phyloP scores from a whole-genome alignment of 2,888 invertebrate species.

The Incurvaria masculella region DNA sequence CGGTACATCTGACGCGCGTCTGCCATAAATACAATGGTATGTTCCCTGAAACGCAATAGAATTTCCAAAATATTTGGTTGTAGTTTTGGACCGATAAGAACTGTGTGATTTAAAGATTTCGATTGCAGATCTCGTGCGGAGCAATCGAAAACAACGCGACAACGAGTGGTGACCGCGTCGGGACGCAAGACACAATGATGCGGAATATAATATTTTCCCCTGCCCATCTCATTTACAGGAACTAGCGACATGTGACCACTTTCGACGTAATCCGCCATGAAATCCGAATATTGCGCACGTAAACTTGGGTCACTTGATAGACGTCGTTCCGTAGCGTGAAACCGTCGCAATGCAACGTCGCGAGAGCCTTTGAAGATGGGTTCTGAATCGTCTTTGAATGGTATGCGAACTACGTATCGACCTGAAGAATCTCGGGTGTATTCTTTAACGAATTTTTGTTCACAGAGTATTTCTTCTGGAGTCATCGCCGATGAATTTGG shows the following conservation, averaged over 20 bases:
- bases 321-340: slow-evolving; percentile 1
- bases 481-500: not conserved
- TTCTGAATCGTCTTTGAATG: not conserved
- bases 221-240: not conserved
- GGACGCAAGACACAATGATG: not conserved
- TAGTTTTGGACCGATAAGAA: not conserved
- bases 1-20: no score
- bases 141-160: not conserved
- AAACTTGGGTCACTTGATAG: slow-evolving; percentile 5
- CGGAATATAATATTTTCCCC: not conserved
- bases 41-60: not conserved
- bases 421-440: no score
- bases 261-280: slow-evolving; percentile 1
- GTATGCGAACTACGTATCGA: not conserved
- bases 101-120: not conserved
- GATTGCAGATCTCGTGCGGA: not conserved
- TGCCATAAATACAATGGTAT: not conserved
- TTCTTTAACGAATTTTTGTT: not conserved
- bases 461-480: not conserved
- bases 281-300: slow-evolving; percentile 4
- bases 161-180: not conserved
- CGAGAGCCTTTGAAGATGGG: slow-evolving; percentile 4
- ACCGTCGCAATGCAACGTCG: slow-evolving; percentile 3
- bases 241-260: slow-evolving; percentile 2
- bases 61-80: not conserved